A percentile compares a stretch with the other conserved stretches of the same genome.
Conservation (phyloP, 35 echinoderm and acorn worm genomes). For the Chiridota heheva region DNA sequence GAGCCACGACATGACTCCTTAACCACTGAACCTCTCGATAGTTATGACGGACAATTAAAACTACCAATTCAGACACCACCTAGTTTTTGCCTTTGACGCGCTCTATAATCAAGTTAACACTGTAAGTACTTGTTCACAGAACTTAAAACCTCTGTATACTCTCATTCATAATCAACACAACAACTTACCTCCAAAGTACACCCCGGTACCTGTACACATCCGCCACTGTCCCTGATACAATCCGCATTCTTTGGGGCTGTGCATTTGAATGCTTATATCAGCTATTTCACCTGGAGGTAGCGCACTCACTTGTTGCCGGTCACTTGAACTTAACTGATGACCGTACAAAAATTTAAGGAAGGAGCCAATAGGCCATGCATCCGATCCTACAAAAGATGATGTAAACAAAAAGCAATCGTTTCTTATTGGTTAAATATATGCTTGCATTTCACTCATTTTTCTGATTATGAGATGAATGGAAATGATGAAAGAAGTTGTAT, state of each 20-base stretch:
- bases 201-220: conserved; percentile 82
- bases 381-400: conserved; percentile 48
- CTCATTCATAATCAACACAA: not conserved
- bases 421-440: not conserved
- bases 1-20: too few species aligned
- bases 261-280: conserved; percentile 90
- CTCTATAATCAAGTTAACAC: not conserved
- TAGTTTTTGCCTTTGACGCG: not conserved
- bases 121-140: not conserved
- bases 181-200: conserved; percentile 92
- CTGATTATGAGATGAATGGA: not conserved
- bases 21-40: not conserved
- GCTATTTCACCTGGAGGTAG: conserved; percentile 52
- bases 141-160: too few species aligned
- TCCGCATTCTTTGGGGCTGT: conserved; percentile 86
- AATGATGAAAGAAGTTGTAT: too few species aligned
- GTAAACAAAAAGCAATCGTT: not conserved
- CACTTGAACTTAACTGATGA: conserved; percentile 72
- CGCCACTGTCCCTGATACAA: conserved; percentile 97
- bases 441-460: not conserved
- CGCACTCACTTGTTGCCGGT: conserved; percentile 55
- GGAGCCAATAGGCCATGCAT: conserved; percentile 78
- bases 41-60: not conserved
- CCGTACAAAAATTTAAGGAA: conserved; percentile 85
- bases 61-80: not conserved